phyloP scores from a whole-genome alignment of 2,113 vertebrate genomes.

The Charadrius vociferus region DNA sequence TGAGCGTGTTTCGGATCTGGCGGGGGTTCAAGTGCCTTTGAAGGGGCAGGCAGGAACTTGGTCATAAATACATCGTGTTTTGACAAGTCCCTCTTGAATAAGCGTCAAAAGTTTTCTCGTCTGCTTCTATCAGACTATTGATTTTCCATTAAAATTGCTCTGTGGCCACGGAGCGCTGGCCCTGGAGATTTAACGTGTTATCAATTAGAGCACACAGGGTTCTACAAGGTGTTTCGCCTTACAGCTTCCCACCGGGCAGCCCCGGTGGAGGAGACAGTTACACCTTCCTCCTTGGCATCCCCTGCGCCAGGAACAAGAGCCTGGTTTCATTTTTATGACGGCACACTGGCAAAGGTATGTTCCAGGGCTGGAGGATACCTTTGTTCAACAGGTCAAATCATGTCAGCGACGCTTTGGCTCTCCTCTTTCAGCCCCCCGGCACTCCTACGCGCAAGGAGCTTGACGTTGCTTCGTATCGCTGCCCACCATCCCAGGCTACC shows the following conservation, averaged over 20 bases:
- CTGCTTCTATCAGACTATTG: conserved; percentile 5
- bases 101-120: conserved; percentile 38
- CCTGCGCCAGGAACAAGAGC: neutral
- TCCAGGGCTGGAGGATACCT: neutral
- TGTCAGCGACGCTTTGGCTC: neutral
- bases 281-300: neutral
- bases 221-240: neutral
- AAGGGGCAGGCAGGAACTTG: conserved; percentile 53
- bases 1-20: conserved; percentile 45
- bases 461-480: fast-evolving
- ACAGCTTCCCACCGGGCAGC: neutral
- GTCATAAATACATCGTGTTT: conserved; percentile 67
- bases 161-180: neutral
- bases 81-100: conserved; percentile 67
- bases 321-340: neutral
- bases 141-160: neutral
- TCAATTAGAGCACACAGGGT: neutral
- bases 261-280: neutral
- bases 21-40: conserved; percentile 63
- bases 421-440: neutral
- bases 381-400: no score
- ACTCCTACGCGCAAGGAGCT: neutral
- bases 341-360: neutral
- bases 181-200: neutral
- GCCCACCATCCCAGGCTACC: neutral